phyloP scores from a whole-genome alignment of 2,113 vertebrate species.

The Neotragus pygmaeus region DNA sequence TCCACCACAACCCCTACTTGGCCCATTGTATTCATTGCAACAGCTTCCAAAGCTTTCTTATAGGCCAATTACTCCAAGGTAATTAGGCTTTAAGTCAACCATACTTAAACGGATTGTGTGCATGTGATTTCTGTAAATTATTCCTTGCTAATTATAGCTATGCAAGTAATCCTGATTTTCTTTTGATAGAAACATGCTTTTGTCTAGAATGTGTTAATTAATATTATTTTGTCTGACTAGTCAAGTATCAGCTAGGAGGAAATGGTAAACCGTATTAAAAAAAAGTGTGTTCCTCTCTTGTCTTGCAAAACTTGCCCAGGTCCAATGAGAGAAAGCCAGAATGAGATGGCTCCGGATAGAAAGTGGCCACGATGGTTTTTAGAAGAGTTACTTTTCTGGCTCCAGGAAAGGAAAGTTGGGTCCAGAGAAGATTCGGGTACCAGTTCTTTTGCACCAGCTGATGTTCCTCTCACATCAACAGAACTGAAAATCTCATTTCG shows the following conservation, averaged over 20 bases:
- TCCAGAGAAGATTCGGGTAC: fast-evolving
- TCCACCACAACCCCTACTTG: neutral
- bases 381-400: neutral
- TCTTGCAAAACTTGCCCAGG: neutral
- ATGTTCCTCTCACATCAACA: fast-evolving
- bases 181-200: neutral
- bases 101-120: neutral
- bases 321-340: too few species aligned
- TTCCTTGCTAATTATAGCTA: neutral
- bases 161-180: neutral
- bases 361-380: fast-evolving
- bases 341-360: neutral
- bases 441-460: fast-evolving
- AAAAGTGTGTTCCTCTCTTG: neutral
- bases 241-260: neutral
- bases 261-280: neutral
- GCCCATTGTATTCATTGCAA: neutral
- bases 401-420: neutral
- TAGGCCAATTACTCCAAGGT: neutral
- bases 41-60: neutral
- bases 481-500: neutral
- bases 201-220: neutral
- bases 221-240: neutral
- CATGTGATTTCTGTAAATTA: neutral
- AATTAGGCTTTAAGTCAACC: constrained; percentile 5